Evolutionary conservation across 1,140 invertebrate genomes (phyloP).

Genomic region (Drosophila kohkoa): DNA sequence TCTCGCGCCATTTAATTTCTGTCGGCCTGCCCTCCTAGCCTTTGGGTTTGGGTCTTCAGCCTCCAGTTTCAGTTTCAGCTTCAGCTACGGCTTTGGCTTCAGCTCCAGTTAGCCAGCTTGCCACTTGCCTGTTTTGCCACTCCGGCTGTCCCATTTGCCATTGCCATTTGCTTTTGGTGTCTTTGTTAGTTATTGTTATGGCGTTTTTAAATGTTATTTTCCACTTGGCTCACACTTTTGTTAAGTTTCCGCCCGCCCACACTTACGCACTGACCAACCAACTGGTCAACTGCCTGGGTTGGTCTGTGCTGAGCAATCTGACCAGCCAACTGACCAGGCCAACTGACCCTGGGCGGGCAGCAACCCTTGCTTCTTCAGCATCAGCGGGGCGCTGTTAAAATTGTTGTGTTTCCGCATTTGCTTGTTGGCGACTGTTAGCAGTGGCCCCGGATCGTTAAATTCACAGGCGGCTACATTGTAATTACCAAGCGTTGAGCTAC

Average conservation of each 20-base stretch:
- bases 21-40: constrained; percentile 28
- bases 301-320: constrained; percentile 47
- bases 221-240: constrained; percentile 82
- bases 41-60: constrained; percentile 9
- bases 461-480: constrained; percentile 82
- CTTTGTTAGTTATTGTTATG: constrained; percentile 84
- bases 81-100: constrained; percentile 14
- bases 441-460: constrained; percentile 69
- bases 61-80: constrained; percentile 26
- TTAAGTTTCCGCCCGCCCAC: constrained; percentile 68
- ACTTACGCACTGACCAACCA: constrained; percentile 33
- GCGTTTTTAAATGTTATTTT: constrained; percentile 83
- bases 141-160: constrained; percentile 58
- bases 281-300: constrained; percentile 11
- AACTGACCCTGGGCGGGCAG: constrained; percentile 52
- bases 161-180: constrained; percentile 81
- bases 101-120: constrained; percentile 43
- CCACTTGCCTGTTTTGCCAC: constrained; percentile 6
- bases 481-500: constrained; percentile 60
- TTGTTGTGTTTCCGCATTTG: constrained; percentile 68
- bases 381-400: constrained; percentile 45
- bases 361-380: constrained; percentile 45
- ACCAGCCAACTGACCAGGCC: constrained; percentile 50
- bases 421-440: constrained; percentile 56
- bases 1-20: constrained; percentile 83